Evolutionary conservation across 2,797 vertebrate genomes (phyloP).

Genomic region (Acanthurus lineatus): DNA sequence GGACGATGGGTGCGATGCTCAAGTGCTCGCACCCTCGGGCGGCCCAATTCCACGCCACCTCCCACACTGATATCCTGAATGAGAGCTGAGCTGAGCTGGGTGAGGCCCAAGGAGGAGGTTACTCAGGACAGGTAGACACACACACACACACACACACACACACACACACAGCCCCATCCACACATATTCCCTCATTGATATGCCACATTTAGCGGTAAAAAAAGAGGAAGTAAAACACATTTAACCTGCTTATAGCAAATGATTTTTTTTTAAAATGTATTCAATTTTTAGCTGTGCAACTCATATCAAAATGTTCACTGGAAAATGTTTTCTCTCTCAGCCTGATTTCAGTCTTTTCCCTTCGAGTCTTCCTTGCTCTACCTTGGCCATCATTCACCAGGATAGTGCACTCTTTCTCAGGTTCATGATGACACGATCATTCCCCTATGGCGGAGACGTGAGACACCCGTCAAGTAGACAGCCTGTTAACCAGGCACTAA

Average conservation of each 20-base stretch:
- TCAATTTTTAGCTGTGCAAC: background rate
- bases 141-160: too few relatives aligned
- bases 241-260: background rate
- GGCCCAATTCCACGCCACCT: slow-evolving; percentile 51
- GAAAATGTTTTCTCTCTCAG: background rate
- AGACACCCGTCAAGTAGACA: slow-evolving; percentile 73
- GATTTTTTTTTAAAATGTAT: background rate
- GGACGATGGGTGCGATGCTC: slow-evolving; percentile 60
- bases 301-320: background rate
- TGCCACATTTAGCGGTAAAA: background rate
- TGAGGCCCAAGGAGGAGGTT: slow-evolving; percentile 29
- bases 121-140: slow-evolving; percentile 33
- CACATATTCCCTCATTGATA: slow-evolving; percentile 9
- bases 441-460: slow-evolving; percentile 37
- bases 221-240: background rate
- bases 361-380: background rate
- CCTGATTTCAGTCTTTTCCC: background rate
- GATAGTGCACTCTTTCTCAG: slow-evolving; percentile 20
- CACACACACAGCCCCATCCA: slow-evolving; percentile 5
- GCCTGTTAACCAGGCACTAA: slow-evolving; percentile 78
- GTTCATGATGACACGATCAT: slow-evolving; percentile 52
- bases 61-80: slow-evolving; percentile 50
- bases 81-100: slow-evolving; percentile 41
- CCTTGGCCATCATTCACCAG: background rate
- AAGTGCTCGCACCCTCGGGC: slow-evolving; percentile 61